Base-by-base conservation (phyloP, 2,113 vertebrate species). In the Arizona elegans region DNA sequence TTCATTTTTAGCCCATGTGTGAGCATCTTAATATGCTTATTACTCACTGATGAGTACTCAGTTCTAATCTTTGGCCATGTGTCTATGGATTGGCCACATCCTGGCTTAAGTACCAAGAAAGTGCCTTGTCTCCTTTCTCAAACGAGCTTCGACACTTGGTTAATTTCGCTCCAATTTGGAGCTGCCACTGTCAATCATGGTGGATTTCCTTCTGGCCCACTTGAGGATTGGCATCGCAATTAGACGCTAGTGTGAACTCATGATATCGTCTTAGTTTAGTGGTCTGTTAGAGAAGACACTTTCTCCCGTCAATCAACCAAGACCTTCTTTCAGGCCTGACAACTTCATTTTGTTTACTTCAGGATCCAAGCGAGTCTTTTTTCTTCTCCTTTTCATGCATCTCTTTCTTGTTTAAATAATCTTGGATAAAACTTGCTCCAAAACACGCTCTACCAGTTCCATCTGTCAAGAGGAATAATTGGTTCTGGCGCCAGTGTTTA, bases 361-460 rank as follows among this genome's bases (percentile, higher is more conserved):
- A 11, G 1, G 13, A 19, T 13, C 85, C 13, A 19, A 52, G 85
- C 15, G 87, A 8, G 17, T 65, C 24, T 38, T 26, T 87, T 89
- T 54, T 12, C 12, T 54, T 4, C 17, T 6, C 0, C 55, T 17
- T 86, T 75, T 70, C 21, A 5, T 38, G 19, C 88, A 55, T 13
- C 8, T 65, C 59, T 50, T 88, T 55, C 19, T 29, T 23, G 19
- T 38, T 6, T 5, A 47, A 90, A 24, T 2, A 8, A 11, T 52
- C 38, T 38, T 47, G 90, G 47, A 88, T 5, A 7, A 92, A 89
- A 90, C 75, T 50, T 55, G 26, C 81, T 0, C 90, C 33, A 1
- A 12, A 47, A 24, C 3, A 53, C n/a, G 26, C 75, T 50, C 5
- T 0, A 0, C 55, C 90, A 54, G 26, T 0, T 0, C 29, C 7